These are phyloP conservation scores for Lonchura striata DNA, from an alignment of 2,113 vertebrate species.

Conservation along the genomic window DNA sequence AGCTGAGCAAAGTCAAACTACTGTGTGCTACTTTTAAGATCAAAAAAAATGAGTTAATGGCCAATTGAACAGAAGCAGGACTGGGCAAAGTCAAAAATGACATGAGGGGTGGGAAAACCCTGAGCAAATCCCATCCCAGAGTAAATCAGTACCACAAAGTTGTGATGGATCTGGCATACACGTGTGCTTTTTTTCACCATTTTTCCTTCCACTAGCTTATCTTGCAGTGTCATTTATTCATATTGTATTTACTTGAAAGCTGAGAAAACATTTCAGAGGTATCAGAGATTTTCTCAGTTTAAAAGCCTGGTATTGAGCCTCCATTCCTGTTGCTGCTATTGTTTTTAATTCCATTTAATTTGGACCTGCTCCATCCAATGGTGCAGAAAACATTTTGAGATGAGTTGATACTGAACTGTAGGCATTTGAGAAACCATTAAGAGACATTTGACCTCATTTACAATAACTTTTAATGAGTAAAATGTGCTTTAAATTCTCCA, in stretches of 20 bases:
- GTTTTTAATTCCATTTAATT: constrained; percentile 55
- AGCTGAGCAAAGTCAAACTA: neutral
- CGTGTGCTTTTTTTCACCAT: neutral
- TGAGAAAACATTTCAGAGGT: neutral
- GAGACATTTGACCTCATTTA: constrained; percentile 59
- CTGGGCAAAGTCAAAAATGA: constrained; percentile 55
- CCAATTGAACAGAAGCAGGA: constrained; percentile 46
- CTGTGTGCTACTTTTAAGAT: constrained; percentile 53
- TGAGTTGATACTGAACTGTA: constrained; percentile 68
- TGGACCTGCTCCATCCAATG: constrained; percentile 37
- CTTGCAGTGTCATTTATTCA: neutral
- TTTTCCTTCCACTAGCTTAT: neutral
- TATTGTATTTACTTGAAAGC: neutral
- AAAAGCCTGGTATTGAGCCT: neutral
- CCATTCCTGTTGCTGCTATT: neutral
- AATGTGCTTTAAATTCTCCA: constrained; percentile 69
- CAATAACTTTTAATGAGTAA: constrained; percentile 70
- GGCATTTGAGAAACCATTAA: constrained; percentile 69
- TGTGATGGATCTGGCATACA: neutral
- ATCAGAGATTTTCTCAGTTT: neutral
- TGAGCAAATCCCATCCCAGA: neutral
- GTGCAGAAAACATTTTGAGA: constrained; percentile 57
- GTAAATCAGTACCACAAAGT: neutral
- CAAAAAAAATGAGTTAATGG: constrained; percentile 62
- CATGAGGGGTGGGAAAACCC: neutral